Evolutionary conservation across 2,888 invertebrate species (phyloP).

Genomic region (Nomada fucata): DNA sequence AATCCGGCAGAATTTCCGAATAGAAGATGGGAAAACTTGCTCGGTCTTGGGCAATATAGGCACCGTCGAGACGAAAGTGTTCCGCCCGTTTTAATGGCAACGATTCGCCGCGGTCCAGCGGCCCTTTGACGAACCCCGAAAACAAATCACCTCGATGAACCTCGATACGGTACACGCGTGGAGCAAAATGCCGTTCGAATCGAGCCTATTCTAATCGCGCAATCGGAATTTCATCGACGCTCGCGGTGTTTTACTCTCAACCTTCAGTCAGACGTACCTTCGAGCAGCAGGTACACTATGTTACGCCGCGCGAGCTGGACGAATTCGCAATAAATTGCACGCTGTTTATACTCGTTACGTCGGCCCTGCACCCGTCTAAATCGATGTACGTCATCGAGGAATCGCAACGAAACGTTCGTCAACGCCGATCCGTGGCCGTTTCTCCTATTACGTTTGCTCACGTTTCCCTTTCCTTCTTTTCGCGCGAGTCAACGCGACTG

Average conservation of each 20-base stretch:
- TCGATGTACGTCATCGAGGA: neutral
- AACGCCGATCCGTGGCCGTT: conserved; percentile 25
- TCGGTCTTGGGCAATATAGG: neutral
- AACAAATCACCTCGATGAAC: conserved; percentile 1
- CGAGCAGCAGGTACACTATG: neutral
- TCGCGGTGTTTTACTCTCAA: neutral
- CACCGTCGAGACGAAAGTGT: neutral
- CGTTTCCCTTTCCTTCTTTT: conserved; percentile 56
- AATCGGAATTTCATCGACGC: conserved; percentile 1
- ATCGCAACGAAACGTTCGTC: neutral
- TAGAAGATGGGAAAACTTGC: conserved; percentile 25
- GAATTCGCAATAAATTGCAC: conserved; percentile 5
- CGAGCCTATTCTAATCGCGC: neutral
- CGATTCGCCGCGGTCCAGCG: neutral
- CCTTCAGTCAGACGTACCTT: neutral
- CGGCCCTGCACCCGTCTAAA: conserved; percentile 20
- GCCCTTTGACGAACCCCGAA: neutral
- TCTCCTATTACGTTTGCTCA: conserved; percentile 61
- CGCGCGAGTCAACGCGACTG: conserved; percentile 69
- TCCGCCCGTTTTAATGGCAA: too few species aligned
- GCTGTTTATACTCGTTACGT: conserved; percentile 23
- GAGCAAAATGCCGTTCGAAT: neutral
- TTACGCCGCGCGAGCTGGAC: neutral
- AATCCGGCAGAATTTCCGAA: conserved; percentile 41
- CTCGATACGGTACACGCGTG: neutral